Conservation (phyloP, 2,113 vertebrate genomes). For the Colaptes auratus region DNA sequence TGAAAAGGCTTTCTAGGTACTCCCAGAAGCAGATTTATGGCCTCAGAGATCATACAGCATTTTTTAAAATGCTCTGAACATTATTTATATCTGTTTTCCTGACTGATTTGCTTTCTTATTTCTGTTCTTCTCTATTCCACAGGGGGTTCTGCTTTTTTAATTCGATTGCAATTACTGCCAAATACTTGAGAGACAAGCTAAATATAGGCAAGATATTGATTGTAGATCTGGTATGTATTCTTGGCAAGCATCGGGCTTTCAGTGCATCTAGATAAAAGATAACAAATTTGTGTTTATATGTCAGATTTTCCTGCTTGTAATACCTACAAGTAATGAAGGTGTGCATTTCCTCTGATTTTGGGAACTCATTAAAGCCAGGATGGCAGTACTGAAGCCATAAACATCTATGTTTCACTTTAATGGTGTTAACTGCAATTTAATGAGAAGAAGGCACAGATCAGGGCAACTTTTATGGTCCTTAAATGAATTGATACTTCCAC, state of each 20-base stretch:
- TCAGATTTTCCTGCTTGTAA: constrained; percentile 70
- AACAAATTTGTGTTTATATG: constrained; percentile 65
- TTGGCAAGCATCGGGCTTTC: constrained; percentile 63
- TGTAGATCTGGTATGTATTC: constrained; percentile 85
- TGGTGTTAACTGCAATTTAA: constrained; percentile 85
- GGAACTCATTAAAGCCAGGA: constrained; percentile 82
- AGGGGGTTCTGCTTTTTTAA: constrained; percentile 88
- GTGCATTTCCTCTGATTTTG: constrained; percentile 80
- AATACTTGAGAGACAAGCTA: constrained; percentile 84
- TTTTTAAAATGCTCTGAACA: constrained; percentile 83
- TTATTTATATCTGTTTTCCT: constrained; percentile 90
- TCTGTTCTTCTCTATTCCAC: constrained; percentile 84
- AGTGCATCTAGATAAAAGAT: constrained; percentile 64
- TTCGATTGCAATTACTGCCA: constrained; percentile 86
- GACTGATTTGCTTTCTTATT: constrained; percentile 84
- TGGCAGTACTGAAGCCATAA: constrained; percentile 81
- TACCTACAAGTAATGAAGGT: constrained; percentile 76
- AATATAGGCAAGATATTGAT: constrained; percentile 86
- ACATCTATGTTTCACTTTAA: constrained; percentile 83
- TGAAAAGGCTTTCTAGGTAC: constrained; percentile 87
- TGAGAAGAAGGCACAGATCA: constrained; percentile 83
- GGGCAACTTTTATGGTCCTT: constrained; percentile 82
- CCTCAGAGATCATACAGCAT: constrained; percentile 89
- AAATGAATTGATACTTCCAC: constrained; percentile 86
- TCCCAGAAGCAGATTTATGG: constrained; percentile 89